These are phyloP conservation scores for Conchocele bisecta DNA, from an alignment of 2,888 invertebrate species.

Conservation along the genomic window DNA sequence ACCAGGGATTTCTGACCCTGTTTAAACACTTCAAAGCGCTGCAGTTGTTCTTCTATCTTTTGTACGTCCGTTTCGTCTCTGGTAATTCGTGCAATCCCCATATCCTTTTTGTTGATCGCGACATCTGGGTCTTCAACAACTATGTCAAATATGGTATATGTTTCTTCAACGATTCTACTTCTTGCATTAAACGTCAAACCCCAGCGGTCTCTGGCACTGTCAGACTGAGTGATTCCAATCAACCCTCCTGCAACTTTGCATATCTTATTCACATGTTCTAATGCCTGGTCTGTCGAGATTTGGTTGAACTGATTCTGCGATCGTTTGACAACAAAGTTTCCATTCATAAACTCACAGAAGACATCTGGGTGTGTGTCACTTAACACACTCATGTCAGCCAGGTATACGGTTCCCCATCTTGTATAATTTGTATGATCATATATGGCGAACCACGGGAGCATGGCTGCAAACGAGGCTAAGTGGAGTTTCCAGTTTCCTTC, in stretches of 20 bases:
- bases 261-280: constrained; percentile 16
- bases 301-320: constrained; percentile 17
- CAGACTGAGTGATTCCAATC: constrained; percentile 27
- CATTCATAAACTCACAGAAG: constrained; percentile 7
- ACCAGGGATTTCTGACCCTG: too few relatives aligned
- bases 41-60: not conserved
- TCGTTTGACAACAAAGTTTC: constrained; percentile 18
- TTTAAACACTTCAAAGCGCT: too few relatives aligned
- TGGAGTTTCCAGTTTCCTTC: not conserved
- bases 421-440: constrained; percentile 33
- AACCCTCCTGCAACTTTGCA: constrained; percentile 26
- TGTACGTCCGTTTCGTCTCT: not conserved
- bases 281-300: constrained; percentile 18
- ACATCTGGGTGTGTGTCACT: constrained; percentile 8
- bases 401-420: constrained; percentile 38
- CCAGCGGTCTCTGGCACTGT: constrained; percentile 20
- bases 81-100: not conserved
- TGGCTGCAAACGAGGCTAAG: too few relatives aligned
- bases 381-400: constrained; percentile 27
- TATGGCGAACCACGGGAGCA: too few relatives aligned
- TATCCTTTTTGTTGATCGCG: too few relatives aligned
- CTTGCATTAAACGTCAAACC: constrained; percentile 13
- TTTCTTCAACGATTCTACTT: too few relatives aligned
- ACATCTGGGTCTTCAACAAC: too few relatives aligned
- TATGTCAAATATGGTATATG: too few relatives aligned